Evolutionary conservation across 2,888 invertebrate genomes (phyloP).

Genomic region (Glaucopsyche alexis): DNA sequence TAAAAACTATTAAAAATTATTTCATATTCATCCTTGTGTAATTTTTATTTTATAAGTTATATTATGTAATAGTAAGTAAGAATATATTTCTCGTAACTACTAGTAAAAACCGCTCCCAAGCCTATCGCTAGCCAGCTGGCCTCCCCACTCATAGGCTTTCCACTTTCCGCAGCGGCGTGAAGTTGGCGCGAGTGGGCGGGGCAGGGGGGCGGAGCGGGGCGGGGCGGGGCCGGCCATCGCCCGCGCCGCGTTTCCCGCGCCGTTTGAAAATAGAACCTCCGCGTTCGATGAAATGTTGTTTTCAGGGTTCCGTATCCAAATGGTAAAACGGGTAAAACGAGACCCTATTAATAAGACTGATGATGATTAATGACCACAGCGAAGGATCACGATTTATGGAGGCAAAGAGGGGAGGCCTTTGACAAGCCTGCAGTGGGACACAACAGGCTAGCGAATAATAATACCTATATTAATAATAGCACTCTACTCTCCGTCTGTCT

Average conservation of each 20-base stretch:
- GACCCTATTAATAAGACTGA: background rate
- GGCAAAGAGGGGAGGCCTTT: too few species aligned
- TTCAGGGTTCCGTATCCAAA: background rate
- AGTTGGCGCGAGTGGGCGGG: constrained; percentile 42
- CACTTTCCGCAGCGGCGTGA: constrained; percentile 49
- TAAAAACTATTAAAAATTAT: too few species aligned
- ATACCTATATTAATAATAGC: too few species aligned
- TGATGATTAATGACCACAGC: too few species aligned
- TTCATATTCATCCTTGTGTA: too few species aligned
- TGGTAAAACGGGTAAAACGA: too few species aligned
- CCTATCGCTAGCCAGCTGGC: background rate
- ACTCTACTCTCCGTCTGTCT: too few species aligned
- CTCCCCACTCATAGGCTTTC: constrained; percentile 13
- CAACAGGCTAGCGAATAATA: too few species aligned
- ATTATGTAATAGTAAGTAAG: background rate
- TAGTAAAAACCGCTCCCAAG: background rate
- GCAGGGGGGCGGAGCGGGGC: constrained; percentile 39
- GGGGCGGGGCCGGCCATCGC: constrained; percentile 42
- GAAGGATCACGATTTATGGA: too few species aligned
- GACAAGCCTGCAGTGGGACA: too few species aligned
- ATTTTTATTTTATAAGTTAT: too few species aligned
- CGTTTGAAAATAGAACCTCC: constrained; percentile 46
- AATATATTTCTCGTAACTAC: background rate
- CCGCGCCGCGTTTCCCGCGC: constrained; percentile 53
- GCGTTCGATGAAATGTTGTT: background rate